Evolutionary conservation across 2,888 invertebrate species (phyloP), one percentile per base, ranked within the genome.

Genomic region (Lamellibrachia columna): DNA sequence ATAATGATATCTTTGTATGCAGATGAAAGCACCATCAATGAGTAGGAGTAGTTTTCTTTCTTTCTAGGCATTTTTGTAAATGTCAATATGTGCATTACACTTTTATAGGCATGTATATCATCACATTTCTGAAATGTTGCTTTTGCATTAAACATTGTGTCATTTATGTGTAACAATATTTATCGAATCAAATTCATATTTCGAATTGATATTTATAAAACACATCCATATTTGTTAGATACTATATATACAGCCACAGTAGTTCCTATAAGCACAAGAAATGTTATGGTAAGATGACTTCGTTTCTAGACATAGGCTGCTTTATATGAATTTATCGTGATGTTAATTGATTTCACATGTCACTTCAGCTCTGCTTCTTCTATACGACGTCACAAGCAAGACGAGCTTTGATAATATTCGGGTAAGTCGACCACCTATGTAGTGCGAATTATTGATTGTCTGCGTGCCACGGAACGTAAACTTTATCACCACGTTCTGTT

Each of bases 311-410:
- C 22, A 75, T 75, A 22, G n/a, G 11, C 15, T 75, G 2, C 6
- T 11, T 75, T 22, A 22, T 60, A 15, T 75, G 22, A n/a, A 75
- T 58, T 58, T 58, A 58, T 8, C 40, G 40, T 40, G 40, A 40
- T 40, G 40, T 40, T 40, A 22, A 75, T 22, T n/a, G n/a, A 22
- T 75, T 75, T 75, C 75, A 75, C n/a, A n/a, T 75, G 6, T 75
- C 75, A 22, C 75, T 75, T 40, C 97, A 99, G 99, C 99, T 11
- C 97, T 99, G 93, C 97, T 99, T 53, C 97, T 99, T 93, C 97
- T 99, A 11, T 99, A 99, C 97, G 99, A 99, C 97, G 98, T 99
- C 94, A 98, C 98, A 93, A 99, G 98, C 97, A 98, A 98, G 97
- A 98, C 98, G 93, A 99, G 99, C 96, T 99, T 98, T 97, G 99